Percentiles rank a stretch among this genome's conserved stretches.
These are phyloP conservation scores for Xestobium rufovillosum DNA, from an alignment of 2,888 invertebrate genomes.

Conservation along the genomic window DNA sequence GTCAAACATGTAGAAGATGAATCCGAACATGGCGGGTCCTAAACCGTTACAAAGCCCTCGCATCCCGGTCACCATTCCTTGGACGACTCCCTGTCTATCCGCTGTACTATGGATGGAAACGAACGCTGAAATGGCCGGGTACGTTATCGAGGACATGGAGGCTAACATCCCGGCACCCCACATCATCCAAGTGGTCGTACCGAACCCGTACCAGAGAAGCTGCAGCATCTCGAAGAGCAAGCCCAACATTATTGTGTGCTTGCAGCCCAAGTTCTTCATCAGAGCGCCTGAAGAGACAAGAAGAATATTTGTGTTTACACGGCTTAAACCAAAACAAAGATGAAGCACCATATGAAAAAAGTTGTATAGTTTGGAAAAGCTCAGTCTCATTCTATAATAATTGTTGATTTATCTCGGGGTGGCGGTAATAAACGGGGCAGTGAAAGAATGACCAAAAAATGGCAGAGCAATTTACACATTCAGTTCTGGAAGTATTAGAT, in stretches of 20 bases:
- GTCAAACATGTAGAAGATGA: conserved; percentile 97
- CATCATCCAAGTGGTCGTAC: conserved; percentile 98
- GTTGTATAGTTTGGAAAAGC: too few relatives aligned
- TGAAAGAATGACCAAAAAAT: too few relatives aligned
- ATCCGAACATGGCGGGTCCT: conserved; percentile 97
- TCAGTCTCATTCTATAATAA: too few relatives aligned
- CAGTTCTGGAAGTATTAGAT: too few relatives aligned
- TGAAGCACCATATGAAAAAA: too few relatives aligned
- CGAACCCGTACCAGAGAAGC: conserved; percentile 95
- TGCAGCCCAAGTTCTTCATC: conserved; percentile 76
- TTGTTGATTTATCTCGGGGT: too few relatives aligned
- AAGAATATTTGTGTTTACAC: too few relatives aligned
- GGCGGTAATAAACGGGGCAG: too few relatives aligned
- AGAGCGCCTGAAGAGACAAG: conserved; percentile 37
- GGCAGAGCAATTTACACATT: too few relatives aligned
- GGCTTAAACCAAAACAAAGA: too few relatives aligned
- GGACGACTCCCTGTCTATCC: conserved; percentile 82
- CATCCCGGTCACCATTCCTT: conserved; percentile 95
- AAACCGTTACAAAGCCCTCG: conserved; percentile 95
- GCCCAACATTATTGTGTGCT: conserved; percentile 96
- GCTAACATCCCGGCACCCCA: conserved; percentile 98
- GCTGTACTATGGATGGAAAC: conserved; percentile 95
- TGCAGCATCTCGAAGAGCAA: conserved; percentile 94
- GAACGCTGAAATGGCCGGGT: conserved; percentile 98
- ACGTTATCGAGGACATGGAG: conserved; percentile 92